Evolutionary conservation across 2,888 invertebrate species (phyloP), one percentile per base, ranked within the genome.

Genomic region (Calephelis perditalis): DNA sequence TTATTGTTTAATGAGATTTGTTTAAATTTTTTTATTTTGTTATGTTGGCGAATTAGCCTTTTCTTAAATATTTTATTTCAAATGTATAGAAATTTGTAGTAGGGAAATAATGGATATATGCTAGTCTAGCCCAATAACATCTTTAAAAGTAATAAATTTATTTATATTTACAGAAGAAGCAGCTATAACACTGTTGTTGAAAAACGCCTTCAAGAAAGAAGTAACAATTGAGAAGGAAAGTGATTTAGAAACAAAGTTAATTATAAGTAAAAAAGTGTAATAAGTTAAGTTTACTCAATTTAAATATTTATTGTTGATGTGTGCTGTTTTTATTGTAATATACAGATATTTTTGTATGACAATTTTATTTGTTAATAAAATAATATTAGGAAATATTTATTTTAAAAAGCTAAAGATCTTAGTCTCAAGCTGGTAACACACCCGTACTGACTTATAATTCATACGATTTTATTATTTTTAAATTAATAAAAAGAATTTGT

Each of bases 161-260:
- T 11, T 12, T 54, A 36, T 15, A 35, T 45, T 84, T 92, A 62
- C 90, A 94, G 94, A 93, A 81, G 92, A 93, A 79, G 86, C 86
- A 49, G 92, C 92, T 65, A 93, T 94, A 65, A 91, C 92, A 70
- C 77, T 91, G 69, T 86, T 92, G 70, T 85, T 94, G 46, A 91
- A 91, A 70, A 91, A 91, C 73, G 90, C 92, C 54, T 91, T 93
- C 69, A 89, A 84, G 68, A 91, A 90, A 67, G 90, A 92, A 76
- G 76, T 91, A 56, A 89, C 81, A 76, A 92, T 93, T 67, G 84
- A 89, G 76, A 86, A 73, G 26, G 90, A 90, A 71, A 79, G 81
- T 73, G 91, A 91, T 71, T 75, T 90, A 75, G 79, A 74, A 47
- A 78, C 76, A 68, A 87, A 89, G 72, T 73, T 90, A 68, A 84